Percentiles rank a stretch among this genome's conserved stretches.
Conservation (phyloP, 2,113 vertebrate species). For the Dasyprocta punctata region DNA sequence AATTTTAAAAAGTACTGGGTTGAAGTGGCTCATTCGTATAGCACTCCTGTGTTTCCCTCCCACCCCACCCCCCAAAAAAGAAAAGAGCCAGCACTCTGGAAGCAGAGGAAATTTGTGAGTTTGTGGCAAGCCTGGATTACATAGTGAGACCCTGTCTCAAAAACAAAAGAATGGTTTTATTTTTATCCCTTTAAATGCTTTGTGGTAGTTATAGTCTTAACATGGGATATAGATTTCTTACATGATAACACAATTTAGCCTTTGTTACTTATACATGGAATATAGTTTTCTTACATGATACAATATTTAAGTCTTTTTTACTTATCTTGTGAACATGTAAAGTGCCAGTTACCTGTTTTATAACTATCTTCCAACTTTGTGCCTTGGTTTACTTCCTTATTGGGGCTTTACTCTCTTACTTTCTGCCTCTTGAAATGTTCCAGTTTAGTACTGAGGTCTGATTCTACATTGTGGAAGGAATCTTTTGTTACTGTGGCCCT, state of each 20-base stretch:
- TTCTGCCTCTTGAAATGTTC: background rate
- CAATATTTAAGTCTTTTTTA: background rate
- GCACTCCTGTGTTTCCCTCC: background rate
- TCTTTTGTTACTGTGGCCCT: background rate
- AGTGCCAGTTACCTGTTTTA: conserved; percentile 18
- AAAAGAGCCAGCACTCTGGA: background rate
- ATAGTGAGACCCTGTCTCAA: background rate
- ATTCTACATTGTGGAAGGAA: conserved; percentile 16
- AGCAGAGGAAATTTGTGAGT: background rate
- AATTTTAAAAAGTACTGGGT: background rate
- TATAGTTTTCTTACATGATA: background rate
- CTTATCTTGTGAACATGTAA: background rate
- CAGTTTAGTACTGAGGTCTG: background rate
- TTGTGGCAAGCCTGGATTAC: background rate
- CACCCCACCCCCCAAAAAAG: background rate
- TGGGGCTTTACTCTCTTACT: conserved; percentile 14
- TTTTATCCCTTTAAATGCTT: conserved; percentile 32
- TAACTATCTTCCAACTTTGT: background rate
- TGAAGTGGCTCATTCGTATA: background rate
- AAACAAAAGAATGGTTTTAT: background rate
- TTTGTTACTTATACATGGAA: background rate
- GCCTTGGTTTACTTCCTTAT: conserved; percentile 20
- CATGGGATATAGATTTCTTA: background rate
- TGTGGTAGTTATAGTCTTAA: conserved; percentile 9
- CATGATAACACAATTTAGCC: background rate